A percentile compares a stretch with the other conserved stretches of the same genome.
These are phyloP conservation scores for Sternarchorhynchus goeldii DNA, from an alignment of 2,797 vertebrate genomes.

Conservation along the genomic window DNA sequence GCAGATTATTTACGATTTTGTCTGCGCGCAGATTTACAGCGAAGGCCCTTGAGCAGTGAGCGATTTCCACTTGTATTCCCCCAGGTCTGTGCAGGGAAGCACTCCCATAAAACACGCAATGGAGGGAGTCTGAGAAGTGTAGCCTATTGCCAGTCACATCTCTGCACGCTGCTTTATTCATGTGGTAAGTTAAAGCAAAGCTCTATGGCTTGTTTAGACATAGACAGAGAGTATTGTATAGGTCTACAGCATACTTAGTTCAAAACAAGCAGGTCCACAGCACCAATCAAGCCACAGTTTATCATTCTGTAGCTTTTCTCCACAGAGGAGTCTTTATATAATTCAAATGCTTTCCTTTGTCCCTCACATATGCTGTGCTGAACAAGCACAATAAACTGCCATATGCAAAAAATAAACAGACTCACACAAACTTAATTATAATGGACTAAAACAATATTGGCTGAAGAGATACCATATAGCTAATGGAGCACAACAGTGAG, in stretches of 20 bases:
- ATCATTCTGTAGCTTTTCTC: neutral
- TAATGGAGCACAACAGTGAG: constrained; percentile 39
- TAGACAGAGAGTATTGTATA: neutral
- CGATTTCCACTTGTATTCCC: constrained; percentile 28
- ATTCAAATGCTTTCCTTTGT: neutral
- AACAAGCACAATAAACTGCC: no score
- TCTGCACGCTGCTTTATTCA: constrained; percentile 34
- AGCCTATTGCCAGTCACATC: constrained; percentile 7
- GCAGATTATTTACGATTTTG: constrained; percentile 25
- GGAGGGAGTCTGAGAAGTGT: constrained; percentile 5
- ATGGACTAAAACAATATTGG: constrained; percentile 14
- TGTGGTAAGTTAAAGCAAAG: constrained; percentile 8
- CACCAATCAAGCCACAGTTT: neutral
- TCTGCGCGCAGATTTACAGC: constrained; percentile 34
- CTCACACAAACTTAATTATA: neutral
- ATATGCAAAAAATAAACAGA: neutral
- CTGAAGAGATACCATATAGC: constrained; percentile 14
- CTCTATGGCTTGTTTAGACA: constrained; percentile 4
- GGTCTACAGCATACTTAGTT: neutral
- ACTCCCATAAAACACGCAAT: constrained; percentile 33
- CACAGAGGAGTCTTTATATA: no score
- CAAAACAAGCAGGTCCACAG: neutral
- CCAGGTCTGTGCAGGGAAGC: neutral
- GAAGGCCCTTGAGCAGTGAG: constrained; percentile 16
- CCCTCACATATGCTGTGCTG: constrained; percentile 4